Percentiles rank a stretch among this genome's conserved stretches.
Conservation (phyloP, 2,888 invertebrate genomes). For the Eupithecia tripunctaria region DNA sequence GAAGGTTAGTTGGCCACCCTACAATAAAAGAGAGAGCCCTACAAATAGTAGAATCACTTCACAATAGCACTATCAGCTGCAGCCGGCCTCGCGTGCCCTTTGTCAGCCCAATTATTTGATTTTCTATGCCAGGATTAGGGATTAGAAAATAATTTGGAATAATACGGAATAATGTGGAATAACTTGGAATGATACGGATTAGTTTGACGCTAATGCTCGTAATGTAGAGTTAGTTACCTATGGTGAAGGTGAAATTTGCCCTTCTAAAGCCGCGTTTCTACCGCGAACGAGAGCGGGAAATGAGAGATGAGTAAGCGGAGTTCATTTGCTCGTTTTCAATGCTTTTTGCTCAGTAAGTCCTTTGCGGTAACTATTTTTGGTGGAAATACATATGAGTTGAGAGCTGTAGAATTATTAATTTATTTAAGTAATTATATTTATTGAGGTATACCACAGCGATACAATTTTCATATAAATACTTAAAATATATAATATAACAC, state of each 20-base stretch:
- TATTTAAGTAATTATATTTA: no score
- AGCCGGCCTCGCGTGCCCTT: constrained; percentile 35
- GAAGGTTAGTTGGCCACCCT: constrained; percentile 18
- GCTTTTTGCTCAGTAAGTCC: no score
- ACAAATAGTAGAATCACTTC: constrained; percentile 1
- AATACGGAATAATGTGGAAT: constrained; percentile 9
- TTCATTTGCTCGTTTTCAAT: no score
- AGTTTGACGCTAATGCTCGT: constrained; percentile 12
- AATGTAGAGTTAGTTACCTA: neutral
- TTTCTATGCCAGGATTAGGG: constrained; percentile 25
- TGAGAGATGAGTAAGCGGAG: no score
- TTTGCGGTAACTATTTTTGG: no score
- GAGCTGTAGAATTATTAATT: no score
- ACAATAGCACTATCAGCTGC: constrained; percentile 27
- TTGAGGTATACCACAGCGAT: no score
- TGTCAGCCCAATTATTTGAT: constrained; percentile 20
- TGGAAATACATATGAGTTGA: no score
- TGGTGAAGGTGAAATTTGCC: neutral
- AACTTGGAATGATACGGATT: constrained; percentile 15
- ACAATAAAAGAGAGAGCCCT: constrained; percentile 24
- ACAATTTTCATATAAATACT: no score
- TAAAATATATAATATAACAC: no score
- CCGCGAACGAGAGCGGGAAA: no score
- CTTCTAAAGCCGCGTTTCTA: no score
- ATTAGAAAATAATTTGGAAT: constrained; percentile 23